Percentiles rank a stretch among this genome's conserved stretches.
phyloP scores from a whole-genome alignment of 2,113 vertebrate species.

The Spilogale gracilis region DNA sequence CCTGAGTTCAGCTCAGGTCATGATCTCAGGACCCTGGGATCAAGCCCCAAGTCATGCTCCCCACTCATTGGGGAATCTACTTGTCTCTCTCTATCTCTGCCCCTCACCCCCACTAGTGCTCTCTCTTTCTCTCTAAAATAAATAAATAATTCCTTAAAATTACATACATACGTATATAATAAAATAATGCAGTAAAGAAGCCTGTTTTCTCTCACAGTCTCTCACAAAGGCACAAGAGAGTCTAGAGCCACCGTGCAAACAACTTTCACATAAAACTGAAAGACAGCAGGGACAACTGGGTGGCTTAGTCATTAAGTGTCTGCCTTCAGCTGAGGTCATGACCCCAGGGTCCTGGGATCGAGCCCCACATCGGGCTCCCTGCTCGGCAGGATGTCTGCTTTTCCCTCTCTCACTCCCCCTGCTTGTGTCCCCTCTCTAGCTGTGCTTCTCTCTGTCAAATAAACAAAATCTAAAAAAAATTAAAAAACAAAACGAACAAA shows the following conservation, averaged over 20 bases:
- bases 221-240: background rate
- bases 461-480: too few species aligned
- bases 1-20: background rate
- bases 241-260: background rate
- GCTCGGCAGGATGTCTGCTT: too few species aligned
- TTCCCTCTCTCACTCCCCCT: too few species aligned
- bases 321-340: too few species aligned
- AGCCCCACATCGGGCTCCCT: too few species aligned
- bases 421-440: too few species aligned
- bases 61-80: background rate
- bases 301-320: too few species aligned
- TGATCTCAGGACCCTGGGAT: background rate
- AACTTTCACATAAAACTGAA: conserved; percentile 14
- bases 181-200: background rate
- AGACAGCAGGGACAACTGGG: background rate
- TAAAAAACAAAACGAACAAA: too few species aligned
- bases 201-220: background rate
- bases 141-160: background rate
- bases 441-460: too few species aligned
- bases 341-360: too few species aligned
- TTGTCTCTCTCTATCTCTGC: background rate
- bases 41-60: background rate
- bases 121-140: background rate
- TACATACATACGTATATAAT: background rate
- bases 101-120: background rate